Evolutionary conservation across 2,797 vertebrate species (phyloP), one percentile per base, ranked within the genome.

Genomic region (Pogonophryne albipinna): DNA sequence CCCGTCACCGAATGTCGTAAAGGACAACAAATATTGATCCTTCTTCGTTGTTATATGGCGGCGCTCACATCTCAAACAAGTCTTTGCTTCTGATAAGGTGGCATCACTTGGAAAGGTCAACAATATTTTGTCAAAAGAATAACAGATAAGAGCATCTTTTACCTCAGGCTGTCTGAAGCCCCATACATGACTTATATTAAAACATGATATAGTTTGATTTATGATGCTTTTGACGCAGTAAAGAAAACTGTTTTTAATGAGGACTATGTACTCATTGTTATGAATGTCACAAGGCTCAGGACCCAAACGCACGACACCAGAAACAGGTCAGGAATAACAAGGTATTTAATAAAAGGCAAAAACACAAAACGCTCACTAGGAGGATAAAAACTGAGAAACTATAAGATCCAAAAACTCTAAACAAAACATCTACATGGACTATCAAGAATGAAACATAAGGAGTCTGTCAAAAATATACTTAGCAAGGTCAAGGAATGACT

Each of bases 21-120:
- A 93, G 73, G 61, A 83, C 75, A 78, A 79, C 87, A 89, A 91
- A 94, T 94, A 92, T 93, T 93, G 90, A 93, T 91, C 70, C 67
- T 86, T 50, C 65, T 70, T 45, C 31, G 45, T 55, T 45, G 46
- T 61, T 57, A 69, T 59, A 66, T 38, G 63, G 71, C 2, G 8
- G 66, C 12, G 23, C 64, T 51, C 55, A 50, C 53, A 6, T 85
- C 71, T 82, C 60, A 68, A 74, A 65, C 61, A 13, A 45, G 59
- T 78, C 51, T 79, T 85, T 75, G 69, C 68, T 66, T 68, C 52
- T 58, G 57, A 87, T 82, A 77, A 85, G 51, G 58, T 11, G 6
- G 50, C 44, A 45, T 74, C 44, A 46, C 47, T 38, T 56, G 72
- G 67, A 75, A 85, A 78, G 57, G 76, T 84, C 78, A 82, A 85